Conservation (phyloP, 2,797 vertebrate species). For the Antrozous pallidus region DNA sequence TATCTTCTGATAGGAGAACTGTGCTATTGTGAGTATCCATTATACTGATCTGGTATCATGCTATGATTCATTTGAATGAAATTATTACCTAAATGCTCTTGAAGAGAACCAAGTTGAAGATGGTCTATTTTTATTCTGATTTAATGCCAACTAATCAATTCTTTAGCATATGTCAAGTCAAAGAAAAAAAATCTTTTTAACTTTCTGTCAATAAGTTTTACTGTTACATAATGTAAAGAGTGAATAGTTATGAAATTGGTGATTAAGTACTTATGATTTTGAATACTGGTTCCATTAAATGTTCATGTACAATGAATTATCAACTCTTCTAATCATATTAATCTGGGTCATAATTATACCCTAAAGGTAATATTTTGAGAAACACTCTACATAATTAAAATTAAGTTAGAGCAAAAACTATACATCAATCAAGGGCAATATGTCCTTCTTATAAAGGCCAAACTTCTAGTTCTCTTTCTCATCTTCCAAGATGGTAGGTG, state of each 20-base stretch:
- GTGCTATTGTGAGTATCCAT: neutral
- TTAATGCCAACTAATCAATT: neutral
- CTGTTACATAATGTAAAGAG: neutral
- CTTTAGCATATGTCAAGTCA: neutral
- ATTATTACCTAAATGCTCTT: neutral
- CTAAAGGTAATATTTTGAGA: neutral
- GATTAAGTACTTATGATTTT: constrained; percentile 3
- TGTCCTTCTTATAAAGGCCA: neutral
- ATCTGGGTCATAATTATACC: constrained; percentile 6
- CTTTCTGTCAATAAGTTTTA: neutral
- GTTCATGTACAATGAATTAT: neutral
- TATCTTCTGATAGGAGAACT: neutral
- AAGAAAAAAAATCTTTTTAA: constrained; percentile 8
- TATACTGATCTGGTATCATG: neutral
- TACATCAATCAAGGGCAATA: neutral
- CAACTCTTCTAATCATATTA: constrained; percentile 32
- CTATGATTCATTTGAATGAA: neutral
- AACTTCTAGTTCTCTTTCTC: neutral
- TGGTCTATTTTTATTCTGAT: neutral
- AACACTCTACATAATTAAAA: neutral
- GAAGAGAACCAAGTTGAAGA: neutral
- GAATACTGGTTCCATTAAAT: neutral
- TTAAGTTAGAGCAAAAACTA: constrained; percentile 6
- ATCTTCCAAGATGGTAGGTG: too few species aligned
- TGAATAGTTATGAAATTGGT: constrained; percentile 1